Conservation (phyloP, 2,797 vertebrate species). For the Todus mexicanus region DNA sequence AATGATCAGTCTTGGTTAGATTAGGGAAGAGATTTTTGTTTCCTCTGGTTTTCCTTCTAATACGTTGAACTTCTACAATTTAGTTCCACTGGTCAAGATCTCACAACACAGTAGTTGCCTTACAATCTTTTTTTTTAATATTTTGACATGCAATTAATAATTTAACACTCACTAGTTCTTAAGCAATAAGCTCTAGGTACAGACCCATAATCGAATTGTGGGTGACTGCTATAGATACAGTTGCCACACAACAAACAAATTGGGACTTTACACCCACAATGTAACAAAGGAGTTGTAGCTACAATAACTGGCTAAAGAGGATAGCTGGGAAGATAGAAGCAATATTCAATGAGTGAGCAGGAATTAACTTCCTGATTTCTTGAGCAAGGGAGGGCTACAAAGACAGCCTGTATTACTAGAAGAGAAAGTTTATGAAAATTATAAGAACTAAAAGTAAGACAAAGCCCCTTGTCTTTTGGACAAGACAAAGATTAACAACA, state of each 20-base stretch:
- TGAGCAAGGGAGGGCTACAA: not conserved
- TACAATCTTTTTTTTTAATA: not conserved
- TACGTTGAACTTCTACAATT: not conserved
- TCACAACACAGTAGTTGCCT: not conserved
- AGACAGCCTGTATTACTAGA: not conserved
- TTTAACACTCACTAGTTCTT: not conserved
- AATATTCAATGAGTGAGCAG: not conserved
- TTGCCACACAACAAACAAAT: conserved; percentile 24
- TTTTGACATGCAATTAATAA: not conserved
- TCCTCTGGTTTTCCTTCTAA: not conserved
- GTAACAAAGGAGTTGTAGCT: not conserved
- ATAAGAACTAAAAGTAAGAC: not conserved
- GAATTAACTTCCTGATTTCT: not conserved
- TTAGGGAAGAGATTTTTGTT: not conserved
- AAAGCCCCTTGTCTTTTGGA: not conserved
- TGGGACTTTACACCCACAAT: conserved; percentile 31
- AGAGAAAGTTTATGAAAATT: not conserved
- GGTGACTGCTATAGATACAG: not conserved
- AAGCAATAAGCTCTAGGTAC: not conserved
- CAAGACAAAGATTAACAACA: not conserved
- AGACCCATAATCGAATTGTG: not conserved
- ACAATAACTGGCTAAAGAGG: not conserved
- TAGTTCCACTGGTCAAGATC: not conserved
- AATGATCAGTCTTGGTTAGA: not conserved
- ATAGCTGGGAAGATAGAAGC: not conserved